These are phyloP conservation scores for Propithecus perrieri DNA, from an alignment of 2,797 vertebrate species.

Conservation along the genomic window DNA sequence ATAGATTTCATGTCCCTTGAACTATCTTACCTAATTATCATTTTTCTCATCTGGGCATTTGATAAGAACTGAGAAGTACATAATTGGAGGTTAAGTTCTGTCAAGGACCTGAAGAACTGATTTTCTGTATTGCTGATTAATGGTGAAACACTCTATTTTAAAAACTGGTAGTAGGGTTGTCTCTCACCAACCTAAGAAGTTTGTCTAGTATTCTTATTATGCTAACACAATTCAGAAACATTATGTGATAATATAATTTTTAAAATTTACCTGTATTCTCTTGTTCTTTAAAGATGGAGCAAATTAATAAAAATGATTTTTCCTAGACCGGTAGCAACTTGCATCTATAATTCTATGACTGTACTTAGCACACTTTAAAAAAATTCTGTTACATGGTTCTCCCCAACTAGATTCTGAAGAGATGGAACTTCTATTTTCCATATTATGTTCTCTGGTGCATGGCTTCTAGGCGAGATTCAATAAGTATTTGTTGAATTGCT, in stretches of 20 bases:
- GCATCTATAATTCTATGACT: background rate
- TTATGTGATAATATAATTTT: background rate
- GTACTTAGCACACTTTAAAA: background rate
- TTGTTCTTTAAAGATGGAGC: background rate
- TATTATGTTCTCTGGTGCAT: background rate
- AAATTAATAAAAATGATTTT: background rate
- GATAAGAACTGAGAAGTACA: constrained; percentile 28
- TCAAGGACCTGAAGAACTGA: constrained; percentile 21
- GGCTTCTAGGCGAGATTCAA: background rate
- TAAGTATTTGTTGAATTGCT: background rate
- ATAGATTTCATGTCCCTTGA: constrained; percentile 43
- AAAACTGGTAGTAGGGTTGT: background rate
- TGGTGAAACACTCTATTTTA: constrained; percentile 5
- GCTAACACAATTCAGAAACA: background rate
- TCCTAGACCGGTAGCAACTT: background rate
- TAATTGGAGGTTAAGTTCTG: constrained; percentile 52
- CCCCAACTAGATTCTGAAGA: background rate
- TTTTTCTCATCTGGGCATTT: constrained; percentile 57
- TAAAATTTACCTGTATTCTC: background rate
- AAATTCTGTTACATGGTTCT: background rate
- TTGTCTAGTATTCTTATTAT: background rate
- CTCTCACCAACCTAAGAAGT: background rate
- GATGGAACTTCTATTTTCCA: background rate
- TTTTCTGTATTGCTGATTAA: constrained; percentile 21
- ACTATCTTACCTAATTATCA: constrained; percentile 52